Evolutionary conservation across 2,797 vertebrate genomes (phyloP), one percentile per base, ranked within the genome.

Genomic region (Ceyx erithaca): DNA sequence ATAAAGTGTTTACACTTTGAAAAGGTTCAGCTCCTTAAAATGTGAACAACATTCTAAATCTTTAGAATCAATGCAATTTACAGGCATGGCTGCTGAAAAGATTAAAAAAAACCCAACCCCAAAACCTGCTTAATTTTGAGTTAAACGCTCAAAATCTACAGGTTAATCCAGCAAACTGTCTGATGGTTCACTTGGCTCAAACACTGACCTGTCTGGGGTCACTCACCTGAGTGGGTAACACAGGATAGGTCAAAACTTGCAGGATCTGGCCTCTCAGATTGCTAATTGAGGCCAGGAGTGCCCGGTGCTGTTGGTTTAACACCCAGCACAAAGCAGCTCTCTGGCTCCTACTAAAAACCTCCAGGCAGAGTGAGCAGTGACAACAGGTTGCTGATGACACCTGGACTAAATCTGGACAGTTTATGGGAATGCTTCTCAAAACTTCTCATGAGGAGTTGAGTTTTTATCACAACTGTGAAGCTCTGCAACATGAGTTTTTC

Each of bases 321-420:
- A 52, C 25, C 6, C 12, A 58, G 61, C 49, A 64, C 61, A 69
- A 77, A 58, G 41, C 71, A 73, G 43, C 33, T 66, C 84, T 68
- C 57, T 67, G 35, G 51, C 35, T 72, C 30, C 67, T 40, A 19
- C 7, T 7, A 22, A 81, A 48, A 63, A 64, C 84, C 84, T 86
- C 49, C 46, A 70, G 80, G 64, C 30, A 57, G n/a, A 30, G 61
- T 64, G 52, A 93, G 43, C 28, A 57, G 23, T 33, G 67, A 69
- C 40, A 92, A 62, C 80, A 90, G 86, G 88, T 69, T 81, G 57
- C n/a, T 89, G 71, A 45, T 87, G 92, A 90, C 88, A 93, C 77
- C 41, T 64, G 25, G 41, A 35, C 35, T 35, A 35, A 35, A 35
- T 35, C 35, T 35, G 35, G 35, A 35, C 10, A 35, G 15, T 45